phyloP scores from a whole-genome alignment of 2,888 invertebrate species.

The Drosophila mulleri region DNA sequence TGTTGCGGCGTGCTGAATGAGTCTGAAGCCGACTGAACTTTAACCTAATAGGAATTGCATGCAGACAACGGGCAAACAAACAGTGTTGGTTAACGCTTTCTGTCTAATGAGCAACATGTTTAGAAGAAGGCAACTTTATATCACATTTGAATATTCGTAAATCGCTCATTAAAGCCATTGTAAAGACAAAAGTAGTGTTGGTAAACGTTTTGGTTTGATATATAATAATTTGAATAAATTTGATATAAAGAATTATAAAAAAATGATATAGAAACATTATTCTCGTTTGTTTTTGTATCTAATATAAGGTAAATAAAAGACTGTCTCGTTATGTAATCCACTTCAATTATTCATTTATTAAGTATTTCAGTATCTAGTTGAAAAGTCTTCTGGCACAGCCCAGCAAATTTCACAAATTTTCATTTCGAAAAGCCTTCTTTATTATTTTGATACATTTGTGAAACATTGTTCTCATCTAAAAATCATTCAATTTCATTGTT shows the following conservation, averaged over 20 bases:
- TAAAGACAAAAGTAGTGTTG: too few species aligned
- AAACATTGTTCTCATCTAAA: slow-evolving; percentile 8
- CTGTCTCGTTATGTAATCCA: neutral
- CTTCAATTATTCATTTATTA: neutral
- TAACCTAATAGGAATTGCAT: slow-evolving; percentile 1
- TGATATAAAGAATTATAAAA: too few species aligned
- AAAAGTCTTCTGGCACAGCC: neutral
- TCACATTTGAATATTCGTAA: too few species aligned
- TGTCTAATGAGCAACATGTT: too few species aligned
- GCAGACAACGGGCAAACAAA: neutral
- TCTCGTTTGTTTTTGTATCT: neutral
- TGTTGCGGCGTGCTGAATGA: slow-evolving; percentile 8
- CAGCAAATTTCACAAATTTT: neutral
- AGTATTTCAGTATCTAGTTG: neutral
- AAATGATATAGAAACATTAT: neutral
- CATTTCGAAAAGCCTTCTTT: neutral
- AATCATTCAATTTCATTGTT: slow-evolving; percentile 30
- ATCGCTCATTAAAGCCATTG: too few species aligned
- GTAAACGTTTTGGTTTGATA: too few species aligned
- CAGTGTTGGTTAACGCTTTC: slow-evolving; percentile 1
- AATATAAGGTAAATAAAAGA: too few species aligned
- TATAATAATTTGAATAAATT: too few species aligned
- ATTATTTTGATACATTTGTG: neutral
- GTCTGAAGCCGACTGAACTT: neutral
- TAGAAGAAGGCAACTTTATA: too few species aligned